Evolutionary conservation across 2,888 invertebrate genomes (phyloP).

Genomic region (Limnephilus lunatus): DNA sequence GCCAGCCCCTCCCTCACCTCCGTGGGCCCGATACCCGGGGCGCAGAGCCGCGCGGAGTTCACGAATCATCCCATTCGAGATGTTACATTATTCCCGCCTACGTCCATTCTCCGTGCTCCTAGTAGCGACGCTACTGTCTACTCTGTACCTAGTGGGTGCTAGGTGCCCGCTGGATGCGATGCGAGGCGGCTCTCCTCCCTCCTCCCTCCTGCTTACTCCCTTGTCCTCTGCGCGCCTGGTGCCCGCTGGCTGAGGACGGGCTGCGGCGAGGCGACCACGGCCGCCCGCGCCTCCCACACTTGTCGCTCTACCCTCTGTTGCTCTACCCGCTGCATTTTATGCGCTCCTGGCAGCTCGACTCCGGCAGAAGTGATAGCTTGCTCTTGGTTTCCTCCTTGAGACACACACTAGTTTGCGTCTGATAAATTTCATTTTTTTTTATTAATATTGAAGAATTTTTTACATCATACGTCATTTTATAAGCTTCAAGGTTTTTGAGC

Average conservation of each 20-base stretch:
- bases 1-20: conserved; percentile 55
- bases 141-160: neutral
- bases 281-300: conserved; percentile 31
- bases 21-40: conserved; percentile 43
- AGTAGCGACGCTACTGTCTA: conserved; percentile 2
- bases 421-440: too few species aligned
- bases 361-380: conserved; percentile 46
- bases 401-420: too few species aligned
- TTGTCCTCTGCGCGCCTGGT: conserved; percentile 53
- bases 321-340: conserved; percentile 41
- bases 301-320: conserved; percentile 11
- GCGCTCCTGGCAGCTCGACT: conserved; percentile 49
- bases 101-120: conserved; percentile 7
- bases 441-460: too few species aligned
- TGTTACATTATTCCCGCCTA: conserved; percentile 29
- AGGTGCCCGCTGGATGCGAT: conserved; percentile 13
- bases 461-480: too few species aligned
- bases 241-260: conserved; percentile 44
- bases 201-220: neutral
- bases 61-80: conserved; percentile 4
- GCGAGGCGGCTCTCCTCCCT: neutral
- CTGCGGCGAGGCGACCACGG: conserved; percentile 28
- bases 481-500: too few species aligned
- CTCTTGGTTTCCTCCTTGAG: neutral
- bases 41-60: conserved; percentile 45